These are phyloP conservation scores for Halcyon smyrnensis DNA, from an alignment of 2,797 vertebrate species.

Conservation along the genomic window DNA sequence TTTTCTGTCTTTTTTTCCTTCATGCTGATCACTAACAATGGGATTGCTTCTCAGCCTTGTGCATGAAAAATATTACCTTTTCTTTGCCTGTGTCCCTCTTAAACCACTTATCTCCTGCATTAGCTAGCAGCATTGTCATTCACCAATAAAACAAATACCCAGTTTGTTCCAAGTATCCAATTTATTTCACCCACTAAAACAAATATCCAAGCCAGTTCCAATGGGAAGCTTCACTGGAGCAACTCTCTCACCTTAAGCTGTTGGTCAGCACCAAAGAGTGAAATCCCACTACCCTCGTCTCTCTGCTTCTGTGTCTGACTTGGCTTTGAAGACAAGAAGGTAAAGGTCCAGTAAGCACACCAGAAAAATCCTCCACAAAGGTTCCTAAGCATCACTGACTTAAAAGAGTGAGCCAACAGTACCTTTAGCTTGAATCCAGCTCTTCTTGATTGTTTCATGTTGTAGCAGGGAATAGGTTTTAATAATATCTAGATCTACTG, in stretches of 20 bases:
- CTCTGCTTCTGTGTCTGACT: not conserved
- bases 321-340: not conserved
- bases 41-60: not conserved
- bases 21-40: not conserved
- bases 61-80: not conserved
- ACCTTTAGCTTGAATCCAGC: not conserved
- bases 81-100: not conserved
- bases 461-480: not conserved
- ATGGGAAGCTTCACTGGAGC: not conserved
- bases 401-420: not conserved
- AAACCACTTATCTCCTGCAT: not conserved
- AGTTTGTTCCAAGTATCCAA: too few relatives aligned
- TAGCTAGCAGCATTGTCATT: not conserved
- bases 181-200: not conserved
- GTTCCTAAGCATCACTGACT: not conserved
- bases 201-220: not conserved
- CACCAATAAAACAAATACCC: not conserved
- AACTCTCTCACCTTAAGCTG: not conserved
- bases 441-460: conserved; percentile 18
- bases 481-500: conserved; percentile 7
- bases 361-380: not conserved
- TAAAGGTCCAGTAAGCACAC: not conserved
- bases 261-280: not conserved
- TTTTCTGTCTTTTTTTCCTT: not conserved
- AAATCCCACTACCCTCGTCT: not conserved